These are phyloP conservation scores for Spinus pinus DNA, from an alignment of 2,797 vertebrate species.

Conservation along the genomic window DNA sequence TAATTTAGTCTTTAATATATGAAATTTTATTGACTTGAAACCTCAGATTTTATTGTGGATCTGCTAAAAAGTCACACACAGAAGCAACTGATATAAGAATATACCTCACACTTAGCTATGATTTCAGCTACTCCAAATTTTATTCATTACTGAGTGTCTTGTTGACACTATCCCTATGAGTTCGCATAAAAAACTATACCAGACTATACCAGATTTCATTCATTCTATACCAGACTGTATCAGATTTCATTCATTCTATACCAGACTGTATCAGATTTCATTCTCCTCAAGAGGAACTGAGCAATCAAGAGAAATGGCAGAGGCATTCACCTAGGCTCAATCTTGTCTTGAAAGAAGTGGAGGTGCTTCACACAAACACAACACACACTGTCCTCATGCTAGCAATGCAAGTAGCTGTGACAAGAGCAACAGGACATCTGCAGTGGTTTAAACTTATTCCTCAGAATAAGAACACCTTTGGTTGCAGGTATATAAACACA, in stretches of 20 bases:
- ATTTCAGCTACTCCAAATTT: background rate
- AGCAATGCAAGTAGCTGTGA: background rate
- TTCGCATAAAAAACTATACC: background rate
- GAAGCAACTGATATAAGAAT: background rate
- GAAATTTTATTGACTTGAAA: background rate
- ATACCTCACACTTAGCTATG: accelerated
- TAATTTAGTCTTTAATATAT: background rate
- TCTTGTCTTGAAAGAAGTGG: background rate
- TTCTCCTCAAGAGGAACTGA: background rate
- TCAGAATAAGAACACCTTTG: background rate
- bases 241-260: too few species aligned
- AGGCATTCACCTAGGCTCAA: background rate
- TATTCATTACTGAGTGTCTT: background rate
- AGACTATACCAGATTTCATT: background rate
- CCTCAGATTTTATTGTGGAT: background rate
- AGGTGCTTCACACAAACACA: background rate
- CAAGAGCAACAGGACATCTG: background rate
- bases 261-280: background rate
- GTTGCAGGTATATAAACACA: background rate
- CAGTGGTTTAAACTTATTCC: background rate
- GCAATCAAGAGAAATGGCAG: background rate
- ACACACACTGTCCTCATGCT: background rate
- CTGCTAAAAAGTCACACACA: background rate
- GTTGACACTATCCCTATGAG: background rate
- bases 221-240: background rate